phyloP scores from a whole-genome alignment of 2,888 invertebrate species.

The Parnassius apollo region DNA sequence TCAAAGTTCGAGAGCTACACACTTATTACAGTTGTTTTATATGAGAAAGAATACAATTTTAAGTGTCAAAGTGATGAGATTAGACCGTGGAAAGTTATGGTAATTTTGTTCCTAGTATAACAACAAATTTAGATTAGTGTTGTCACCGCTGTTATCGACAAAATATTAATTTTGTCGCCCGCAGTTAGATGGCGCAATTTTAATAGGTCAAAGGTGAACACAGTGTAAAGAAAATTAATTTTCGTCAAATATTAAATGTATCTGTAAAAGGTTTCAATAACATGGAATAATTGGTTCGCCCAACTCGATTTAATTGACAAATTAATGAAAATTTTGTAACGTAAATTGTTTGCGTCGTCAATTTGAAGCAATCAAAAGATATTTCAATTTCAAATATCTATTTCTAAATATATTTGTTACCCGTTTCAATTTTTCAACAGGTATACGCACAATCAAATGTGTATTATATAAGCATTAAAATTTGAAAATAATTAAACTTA shows the following conservation, averaged over 20 bases:
- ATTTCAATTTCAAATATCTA: background rate
- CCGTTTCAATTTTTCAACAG: too few species aligned
- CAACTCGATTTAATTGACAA: background rate
- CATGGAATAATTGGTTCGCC: background rate
- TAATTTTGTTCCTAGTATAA: slow-evolving; percentile 23
- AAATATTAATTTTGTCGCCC: slow-evolving; percentile 12
- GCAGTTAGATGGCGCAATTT: slow-evolving; percentile 7
- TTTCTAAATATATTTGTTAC: too few species aligned
- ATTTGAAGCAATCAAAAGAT: too few species aligned
- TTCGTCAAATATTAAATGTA: slow-evolving; percentile 6
- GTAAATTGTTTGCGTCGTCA: too few species aligned
- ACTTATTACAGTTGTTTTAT: slow-evolving; percentile 12
- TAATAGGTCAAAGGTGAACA: slow-evolving; percentile 1
- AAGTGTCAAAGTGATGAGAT: slow-evolving; percentile 10
- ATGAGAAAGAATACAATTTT: slow-evolving; percentile 16
- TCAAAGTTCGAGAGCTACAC: slow-evolving; percentile 4
- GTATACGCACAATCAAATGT: too few species aligned
- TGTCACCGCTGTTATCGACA: slow-evolving; percentile 13
- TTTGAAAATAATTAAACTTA: too few species aligned
- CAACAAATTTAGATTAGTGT: slow-evolving; percentile 19
- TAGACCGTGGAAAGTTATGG: slow-evolving; percentile 12
- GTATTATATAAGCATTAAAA: too few species aligned
- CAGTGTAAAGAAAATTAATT: slow-evolving; percentile 11
- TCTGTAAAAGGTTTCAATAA: slow-evolving; percentile 10
- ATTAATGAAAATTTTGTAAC: background rate